phyloP scores from a whole-genome alignment of 92 coral and sea anemone genomes.

The Umimayanthus kanabou region DNA sequence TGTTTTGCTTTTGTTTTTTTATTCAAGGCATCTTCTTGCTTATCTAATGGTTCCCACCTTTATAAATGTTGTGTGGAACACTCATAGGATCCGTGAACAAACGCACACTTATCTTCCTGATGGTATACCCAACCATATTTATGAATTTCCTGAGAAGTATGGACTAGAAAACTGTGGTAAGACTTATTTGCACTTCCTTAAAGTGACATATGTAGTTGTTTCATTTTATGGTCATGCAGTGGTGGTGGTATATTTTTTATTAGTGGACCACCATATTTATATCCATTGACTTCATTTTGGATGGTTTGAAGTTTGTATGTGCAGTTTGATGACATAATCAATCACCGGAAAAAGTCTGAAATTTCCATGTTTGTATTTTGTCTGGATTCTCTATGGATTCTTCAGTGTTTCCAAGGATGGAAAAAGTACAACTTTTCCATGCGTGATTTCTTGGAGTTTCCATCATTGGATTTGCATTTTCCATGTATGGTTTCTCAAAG shows the following conservation, averaged over 20 bases:
- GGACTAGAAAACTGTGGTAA: conserved; percentile 56
- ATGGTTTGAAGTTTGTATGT: not conserved
- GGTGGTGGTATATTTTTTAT: conserved; percentile 13
- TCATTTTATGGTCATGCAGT: conserved; percentile 19
- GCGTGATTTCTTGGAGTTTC: too few species aligned
- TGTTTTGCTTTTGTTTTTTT: too few species aligned
- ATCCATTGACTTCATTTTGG: conserved; percentile 3
- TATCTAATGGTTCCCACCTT: conserved; percentile 56
- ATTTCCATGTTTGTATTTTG: too few species aligned
- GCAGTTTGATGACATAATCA: conserved; percentile 3
- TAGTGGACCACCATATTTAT: not conserved
- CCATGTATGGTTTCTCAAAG: too few species aligned
- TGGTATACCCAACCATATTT: conserved; percentile 55
- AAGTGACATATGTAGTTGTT: not conserved
- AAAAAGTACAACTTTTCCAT: too few species aligned
- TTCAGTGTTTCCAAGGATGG: too few species aligned
- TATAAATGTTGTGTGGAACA: conserved; percentile 55
- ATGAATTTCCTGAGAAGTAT: conserved; percentile 49
- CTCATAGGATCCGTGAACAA: conserved; percentile 49
- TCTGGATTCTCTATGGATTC: too few species aligned
- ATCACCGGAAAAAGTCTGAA: too few species aligned
- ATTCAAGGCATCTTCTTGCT: conserved; percentile 41
- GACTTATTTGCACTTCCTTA: conserved; percentile 5
- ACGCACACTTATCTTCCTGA: conserved; percentile 48
- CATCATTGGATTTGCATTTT: too few species aligned